These are phyloP conservation scores for Chrysolophus pictus DNA, from an alignment of 2,797 vertebrate species.

Conservation along the genomic window DNA sequence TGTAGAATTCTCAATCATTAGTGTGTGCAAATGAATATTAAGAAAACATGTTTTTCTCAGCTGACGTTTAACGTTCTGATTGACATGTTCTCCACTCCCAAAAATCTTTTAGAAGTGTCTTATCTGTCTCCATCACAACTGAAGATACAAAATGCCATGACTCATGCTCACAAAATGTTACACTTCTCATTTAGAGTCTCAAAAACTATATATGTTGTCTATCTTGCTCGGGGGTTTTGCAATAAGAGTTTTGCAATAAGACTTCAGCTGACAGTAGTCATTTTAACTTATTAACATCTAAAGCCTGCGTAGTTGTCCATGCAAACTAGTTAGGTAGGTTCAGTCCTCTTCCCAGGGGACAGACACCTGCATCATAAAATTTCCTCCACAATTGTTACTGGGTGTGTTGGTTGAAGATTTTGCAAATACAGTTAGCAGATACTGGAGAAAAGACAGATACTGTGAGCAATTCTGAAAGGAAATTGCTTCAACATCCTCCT, in stretches of 20 bases:
- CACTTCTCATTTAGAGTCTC: neutral
- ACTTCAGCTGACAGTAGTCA: neutral
- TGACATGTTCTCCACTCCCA: neutral
- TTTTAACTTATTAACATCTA: slow-evolving; percentile 1
- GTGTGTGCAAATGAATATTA: slow-evolving; percentile 48
- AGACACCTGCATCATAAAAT: neutral
- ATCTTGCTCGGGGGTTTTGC: neutral
- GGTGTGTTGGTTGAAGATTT: neutral
- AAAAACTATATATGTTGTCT: neutral
- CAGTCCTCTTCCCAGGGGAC: neutral
- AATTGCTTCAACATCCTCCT: neutral
- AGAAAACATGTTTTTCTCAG: slow-evolving; percentile 33
- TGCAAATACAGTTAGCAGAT: neutral
- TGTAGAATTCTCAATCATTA: slow-evolving; percentile 21
- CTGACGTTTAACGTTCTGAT: slow-evolving; percentile 37
- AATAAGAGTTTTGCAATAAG: neutral
- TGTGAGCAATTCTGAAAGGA: neutral
- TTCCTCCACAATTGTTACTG: neutral
- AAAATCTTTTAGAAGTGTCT: slow-evolving; percentile 14
- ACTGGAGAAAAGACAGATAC: neutral
- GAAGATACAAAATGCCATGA: slow-evolving; percentile 20
- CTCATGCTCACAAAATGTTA: neutral
- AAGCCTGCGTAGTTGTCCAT: neutral
- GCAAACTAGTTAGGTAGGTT: neutral
- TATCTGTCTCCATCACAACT: neutral